Base-by-base conservation (phyloP, 2,888 invertebrate genomes). In the Xanthia togata region DNA sequence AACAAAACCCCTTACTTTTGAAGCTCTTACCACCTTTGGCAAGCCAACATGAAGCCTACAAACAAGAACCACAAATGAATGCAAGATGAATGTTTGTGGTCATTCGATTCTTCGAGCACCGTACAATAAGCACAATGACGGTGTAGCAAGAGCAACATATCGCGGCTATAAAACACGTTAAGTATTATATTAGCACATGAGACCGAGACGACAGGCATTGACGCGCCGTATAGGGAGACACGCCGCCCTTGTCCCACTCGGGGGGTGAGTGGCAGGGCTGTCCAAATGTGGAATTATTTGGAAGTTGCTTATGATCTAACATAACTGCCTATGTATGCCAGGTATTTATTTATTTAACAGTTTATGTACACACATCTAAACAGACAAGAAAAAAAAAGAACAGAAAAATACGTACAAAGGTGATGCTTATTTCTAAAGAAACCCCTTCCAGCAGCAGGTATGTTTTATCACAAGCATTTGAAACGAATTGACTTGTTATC, bases 191-290 rank as follows among this genome's bases (percentile, higher is more conserved):
- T 59, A 59, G 70, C 64, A 12, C 79, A 63, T 38, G 70, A 57
- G 63, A 69, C 68, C 50, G 89, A 84, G 83, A 87, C 87, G 79
- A 85, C 79, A 73, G 84, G 63, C 92, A 90, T 88, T 91, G 92
- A 67, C 88, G 79, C 87, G 65, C 93, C 93, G 88, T 93, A 92
- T 93, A 76, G 88, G 92, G 93, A 83, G 89, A 92, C 92, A 88
- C 26, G 90, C 92, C 92, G 93, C 92, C 93, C 93, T 93, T 93
- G 94, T 85, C 90, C 93, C 87, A 93, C 90, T 91, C 76, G 76
- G 78, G 88, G 91, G 90, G 89, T 89, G 90, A 86, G 63, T 78
- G 74, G 70, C 82, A 91, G 92, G 92, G 91, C 86, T 92, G 89
- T 5, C 44, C 57, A 57, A 57, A 14, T 57, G 57, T 26, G 26